Evolutionary conservation across 2,888 invertebrate species (phyloP).

Genomic region (Idaea biselata): DNA sequence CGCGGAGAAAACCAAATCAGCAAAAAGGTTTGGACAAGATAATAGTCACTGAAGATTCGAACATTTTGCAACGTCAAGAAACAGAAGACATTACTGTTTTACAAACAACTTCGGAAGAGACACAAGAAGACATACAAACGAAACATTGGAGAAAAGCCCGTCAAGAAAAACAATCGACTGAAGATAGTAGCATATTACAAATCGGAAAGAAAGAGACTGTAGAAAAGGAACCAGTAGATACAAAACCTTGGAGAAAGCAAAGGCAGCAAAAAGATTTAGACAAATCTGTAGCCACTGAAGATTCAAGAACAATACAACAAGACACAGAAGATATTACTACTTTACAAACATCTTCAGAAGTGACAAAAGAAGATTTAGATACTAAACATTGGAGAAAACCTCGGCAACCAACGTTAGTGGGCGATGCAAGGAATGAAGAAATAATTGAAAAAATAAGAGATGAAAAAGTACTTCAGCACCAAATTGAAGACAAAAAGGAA

Average conservation of each 20-base stretch:
- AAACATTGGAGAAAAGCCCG: constrained; percentile 24
- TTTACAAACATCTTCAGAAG: constrained; percentile 1
- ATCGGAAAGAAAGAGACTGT: not conserved
- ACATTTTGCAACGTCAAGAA: constrained; percentile 18
- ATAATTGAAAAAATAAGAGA: constrained; percentile 17
- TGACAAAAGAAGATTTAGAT: constrained; percentile 15
- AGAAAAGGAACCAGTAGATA: not conserved
- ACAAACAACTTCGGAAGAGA: constrained; percentile 7
- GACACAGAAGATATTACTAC: constrained; percentile 2
- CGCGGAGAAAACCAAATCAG: constrained; percentile 56
- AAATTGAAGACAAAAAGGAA: constrained; percentile 49
- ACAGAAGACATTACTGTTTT: constrained; percentile 15
- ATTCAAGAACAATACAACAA: constrained; percentile 1
- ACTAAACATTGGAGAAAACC: constrained; percentile 27
- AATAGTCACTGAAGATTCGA: constrained; percentile 24
- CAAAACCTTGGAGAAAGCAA: not conserved
- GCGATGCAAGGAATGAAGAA: not conserved
- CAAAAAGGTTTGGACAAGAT: constrained; percentile 27
- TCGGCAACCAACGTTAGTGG: constrained; percentile 14
- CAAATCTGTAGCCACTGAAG: not conserved
- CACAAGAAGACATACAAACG: constrained; percentile 16
- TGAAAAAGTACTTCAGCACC: constrained; percentile 26
- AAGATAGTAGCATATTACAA: not conserved
- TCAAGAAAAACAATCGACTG: not conserved
- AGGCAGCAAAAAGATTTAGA: not conserved